Evolutionary conservation across 2,113 vertebrate species (phyloP).

Genomic region (Chloebia gouldiae): DNA sequence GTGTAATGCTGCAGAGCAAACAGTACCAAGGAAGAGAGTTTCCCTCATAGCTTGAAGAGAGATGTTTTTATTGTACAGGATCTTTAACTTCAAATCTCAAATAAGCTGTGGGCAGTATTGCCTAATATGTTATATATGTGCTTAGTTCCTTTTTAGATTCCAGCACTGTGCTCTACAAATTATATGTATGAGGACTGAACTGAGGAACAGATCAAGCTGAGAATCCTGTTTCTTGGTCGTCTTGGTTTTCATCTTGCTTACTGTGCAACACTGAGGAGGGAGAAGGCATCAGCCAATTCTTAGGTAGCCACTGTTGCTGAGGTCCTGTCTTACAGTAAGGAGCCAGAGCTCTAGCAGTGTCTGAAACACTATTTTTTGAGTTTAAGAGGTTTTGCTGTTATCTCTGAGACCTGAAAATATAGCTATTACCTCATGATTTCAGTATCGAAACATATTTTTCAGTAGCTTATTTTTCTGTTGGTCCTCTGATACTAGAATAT

Average conservation of each 20-base stretch:
- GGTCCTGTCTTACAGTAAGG: not conserved
- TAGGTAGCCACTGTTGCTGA: not conserved
- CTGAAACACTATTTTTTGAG: not conserved
- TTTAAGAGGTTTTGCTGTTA: not conserved
- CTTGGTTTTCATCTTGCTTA: not conserved
- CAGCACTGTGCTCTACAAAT: not conserved
- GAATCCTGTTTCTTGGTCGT: not conserved
- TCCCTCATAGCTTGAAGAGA: not conserved
- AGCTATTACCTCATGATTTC: not conserved
- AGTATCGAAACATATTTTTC: not conserved
- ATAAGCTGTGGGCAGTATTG: not conserved
- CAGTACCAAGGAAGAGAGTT: not conserved
- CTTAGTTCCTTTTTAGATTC: not conserved
- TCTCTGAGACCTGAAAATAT: not conserved
- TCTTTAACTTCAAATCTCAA: not conserved
- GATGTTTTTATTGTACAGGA: not conserved
- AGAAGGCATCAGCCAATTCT: not conserved
- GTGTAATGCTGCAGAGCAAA: not conserved
- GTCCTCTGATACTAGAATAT: not conserved
- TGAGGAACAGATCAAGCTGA: not conserved
- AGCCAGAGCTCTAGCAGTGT: not conserved
- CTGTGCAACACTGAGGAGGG: not conserved
- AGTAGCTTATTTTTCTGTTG: not conserved
- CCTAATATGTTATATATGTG: rapidly evolving
- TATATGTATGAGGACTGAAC: not conserved